Evolutionary conservation across 2,888 invertebrate genomes (phyloP).

Genomic region (Polydrusus cervinus): DNA sequence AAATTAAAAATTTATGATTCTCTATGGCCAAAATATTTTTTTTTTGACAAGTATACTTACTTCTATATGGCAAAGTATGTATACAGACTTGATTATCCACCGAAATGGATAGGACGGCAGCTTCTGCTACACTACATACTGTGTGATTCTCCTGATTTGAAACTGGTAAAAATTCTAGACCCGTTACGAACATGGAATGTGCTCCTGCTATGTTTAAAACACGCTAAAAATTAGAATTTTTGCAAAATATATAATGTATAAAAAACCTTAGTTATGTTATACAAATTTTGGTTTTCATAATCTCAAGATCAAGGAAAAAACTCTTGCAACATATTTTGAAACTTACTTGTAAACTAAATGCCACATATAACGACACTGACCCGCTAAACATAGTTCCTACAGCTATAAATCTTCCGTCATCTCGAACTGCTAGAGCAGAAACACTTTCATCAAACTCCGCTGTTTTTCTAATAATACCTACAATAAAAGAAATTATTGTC

Average conservation of each 20-base stretch:
- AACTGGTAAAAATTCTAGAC: conserved; percentile 92
- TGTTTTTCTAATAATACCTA: conserved; percentile 67
- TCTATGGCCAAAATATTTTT: too few species aligned
- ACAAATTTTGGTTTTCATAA: too few species aligned
- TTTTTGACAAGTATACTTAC: conserved; percentile 76
- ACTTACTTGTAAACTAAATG: conserved; percentile 90
- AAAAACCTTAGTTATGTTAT: neutral
- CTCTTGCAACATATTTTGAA: too few species aligned
- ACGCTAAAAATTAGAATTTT: conserved; percentile 74
- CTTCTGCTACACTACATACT: conserved; percentile 84
- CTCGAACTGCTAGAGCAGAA: conserved; percentile 89
- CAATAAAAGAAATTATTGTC: conserved; percentile 5
- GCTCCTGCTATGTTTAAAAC: conserved; percentile 88
- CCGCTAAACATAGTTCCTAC: conserved; percentile 96
- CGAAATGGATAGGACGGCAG: conserved; percentile 94
- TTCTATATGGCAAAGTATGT: conserved; percentile 87
- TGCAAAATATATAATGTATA: neutral
- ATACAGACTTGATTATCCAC: conserved; percentile 95
- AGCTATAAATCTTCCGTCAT: conserved; percentile 94
- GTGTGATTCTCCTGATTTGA: conserved; percentile 83
- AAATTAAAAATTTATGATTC: too few species aligned
- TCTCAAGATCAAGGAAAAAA: too few species aligned
- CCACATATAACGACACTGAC: conserved; percentile 90
- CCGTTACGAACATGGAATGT: conserved; percentile 98
- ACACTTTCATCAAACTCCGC: conserved; percentile 83